phyloP scores from a whole-genome alignment of 2,888 invertebrate genomes.

The Phasia obesa region DNA sequence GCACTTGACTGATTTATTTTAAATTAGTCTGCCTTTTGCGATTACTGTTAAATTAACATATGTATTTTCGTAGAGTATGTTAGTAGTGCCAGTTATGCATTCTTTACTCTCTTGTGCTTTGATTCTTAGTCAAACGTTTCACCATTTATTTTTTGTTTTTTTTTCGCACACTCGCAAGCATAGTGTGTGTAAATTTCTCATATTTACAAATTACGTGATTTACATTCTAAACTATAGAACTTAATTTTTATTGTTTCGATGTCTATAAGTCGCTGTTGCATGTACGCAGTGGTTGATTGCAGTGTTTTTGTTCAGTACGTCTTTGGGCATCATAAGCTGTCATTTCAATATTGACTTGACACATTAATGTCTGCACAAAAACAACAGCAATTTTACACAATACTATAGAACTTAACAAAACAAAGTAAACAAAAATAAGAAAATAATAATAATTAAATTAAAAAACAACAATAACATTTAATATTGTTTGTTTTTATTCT shows the following conservation, averaged over 20 bases:
- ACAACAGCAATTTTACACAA: slow-evolving; percentile 33
- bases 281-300: slow-evolving; percentile 6
- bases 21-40: background rate
- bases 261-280: slow-evolving; percentile 19
- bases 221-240: slow-evolving; percentile 57
- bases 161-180: background rate
- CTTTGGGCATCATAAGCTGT: slow-evolving; percentile 68
- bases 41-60: slow-evolving; percentile 3
- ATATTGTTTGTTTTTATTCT: background rate
- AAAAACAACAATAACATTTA: background rate
- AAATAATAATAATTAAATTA: slow-evolving; percentile 30
- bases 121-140: background rate
- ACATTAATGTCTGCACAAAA: slow-evolving; percentile 64
- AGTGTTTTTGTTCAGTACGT: slow-evolving; percentile 43
- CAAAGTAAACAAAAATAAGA: background rate
- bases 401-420: slow-evolving; percentile 7
- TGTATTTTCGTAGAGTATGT: slow-evolving; percentile 56
- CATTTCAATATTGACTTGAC: slow-evolving; percentile 69
- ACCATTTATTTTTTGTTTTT: slow-evolving; percentile 1
- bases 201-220: slow-evolving; percentile 67
- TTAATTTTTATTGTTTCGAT: slow-evolving; percentile 24
- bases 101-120: slow-evolving; percentile 7
- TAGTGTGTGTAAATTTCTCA: slow-evolving; percentile 58
- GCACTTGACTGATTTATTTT: background rate
- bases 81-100: slow-evolving; percentile 59